Conservation (phyloP, 1,140 invertebrate species). For the Spodoptera frugiperda region DNA sequence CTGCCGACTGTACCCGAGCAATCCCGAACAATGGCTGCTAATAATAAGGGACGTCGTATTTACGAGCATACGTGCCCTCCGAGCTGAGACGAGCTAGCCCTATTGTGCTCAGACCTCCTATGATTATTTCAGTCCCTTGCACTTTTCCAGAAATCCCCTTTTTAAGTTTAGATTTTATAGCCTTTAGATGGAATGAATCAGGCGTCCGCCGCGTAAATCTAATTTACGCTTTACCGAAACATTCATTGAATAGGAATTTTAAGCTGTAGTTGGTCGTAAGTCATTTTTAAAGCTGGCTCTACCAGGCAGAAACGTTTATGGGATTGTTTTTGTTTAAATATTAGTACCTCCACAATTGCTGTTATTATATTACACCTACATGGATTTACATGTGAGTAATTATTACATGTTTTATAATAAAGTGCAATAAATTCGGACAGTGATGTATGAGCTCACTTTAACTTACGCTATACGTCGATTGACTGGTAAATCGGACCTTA, state of each 20-base stretch:
- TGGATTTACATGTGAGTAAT: not conserved
- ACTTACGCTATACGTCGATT: too few species aligned
- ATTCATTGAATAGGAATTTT: constrained; percentile 54
- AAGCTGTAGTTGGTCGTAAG: constrained; percentile 45
- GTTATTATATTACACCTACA: not conserved
- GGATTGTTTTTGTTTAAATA: constrained; percentile 22
- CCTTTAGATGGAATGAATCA: constrained; percentile 69
- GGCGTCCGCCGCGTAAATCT: constrained; percentile 57
- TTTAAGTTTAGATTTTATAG: constrained; percentile 77
- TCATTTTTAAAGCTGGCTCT: constrained; percentile 46
- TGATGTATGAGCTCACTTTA: not conserved
- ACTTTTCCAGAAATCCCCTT: constrained; percentile 77
- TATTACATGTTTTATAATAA: not conserved
- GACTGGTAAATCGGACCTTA: not conserved
- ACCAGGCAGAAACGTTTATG: constrained; percentile 1
- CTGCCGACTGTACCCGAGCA: constrained; percentile 73
- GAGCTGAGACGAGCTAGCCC: constrained; percentile 77
- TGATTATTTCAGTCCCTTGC: constrained; percentile 81
- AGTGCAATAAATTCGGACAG: not conserved
- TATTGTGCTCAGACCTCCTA: constrained; percentile 85
- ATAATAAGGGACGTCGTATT: constrained; percentile 85
- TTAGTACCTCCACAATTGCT: not conserved
- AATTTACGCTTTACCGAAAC: constrained; percentile 61
- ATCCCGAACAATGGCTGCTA: constrained; percentile 83
- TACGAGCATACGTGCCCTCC: constrained; percentile 84